These are phyloP conservation scores for Pedionomus torquatus DNA, from an alignment of 2,113 vertebrate species.

Conservation along the genomic window DNA sequence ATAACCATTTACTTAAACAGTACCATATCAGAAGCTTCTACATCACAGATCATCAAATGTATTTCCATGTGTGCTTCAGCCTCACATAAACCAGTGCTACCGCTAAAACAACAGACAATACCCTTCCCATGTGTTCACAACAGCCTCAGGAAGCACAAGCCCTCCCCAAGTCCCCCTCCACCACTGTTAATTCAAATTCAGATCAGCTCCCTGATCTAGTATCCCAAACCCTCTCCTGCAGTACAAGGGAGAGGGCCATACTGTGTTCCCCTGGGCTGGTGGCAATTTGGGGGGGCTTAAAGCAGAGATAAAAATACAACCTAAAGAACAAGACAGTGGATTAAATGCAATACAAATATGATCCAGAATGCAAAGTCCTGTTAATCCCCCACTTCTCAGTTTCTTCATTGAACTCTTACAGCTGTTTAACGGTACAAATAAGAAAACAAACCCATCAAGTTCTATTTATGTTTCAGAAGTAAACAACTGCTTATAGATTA, in stretches of 20 bases:
- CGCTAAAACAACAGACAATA: neutral
- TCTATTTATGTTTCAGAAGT: neutral
- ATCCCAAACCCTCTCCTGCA: neutral
- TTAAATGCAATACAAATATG: neutral
- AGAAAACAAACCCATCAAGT: neutral
- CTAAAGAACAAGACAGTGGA: neutral
- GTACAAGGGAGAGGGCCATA: neutral
- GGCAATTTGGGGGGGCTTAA: neutral
- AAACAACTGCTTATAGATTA: neutral
- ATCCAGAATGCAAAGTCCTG: neutral
- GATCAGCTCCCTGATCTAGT: neutral
- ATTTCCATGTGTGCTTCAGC: neutral
- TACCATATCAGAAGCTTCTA: neutral
- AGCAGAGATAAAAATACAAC: neutral
- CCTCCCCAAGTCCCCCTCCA: neutral
- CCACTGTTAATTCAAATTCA: neutral
- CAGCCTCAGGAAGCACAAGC: neutral
- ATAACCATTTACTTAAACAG: neutral
- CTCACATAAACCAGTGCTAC: neutral
- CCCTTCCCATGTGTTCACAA: accelerated
- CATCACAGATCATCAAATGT: neutral
- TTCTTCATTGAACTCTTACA: neutral
- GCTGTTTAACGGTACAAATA: neutral
- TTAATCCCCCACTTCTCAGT: neutral
- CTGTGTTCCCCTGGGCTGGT: neutral